Evolutionary conservation across 1,140 invertebrate species (phyloP).

Genomic region (Triops cancriformis): DNA sequence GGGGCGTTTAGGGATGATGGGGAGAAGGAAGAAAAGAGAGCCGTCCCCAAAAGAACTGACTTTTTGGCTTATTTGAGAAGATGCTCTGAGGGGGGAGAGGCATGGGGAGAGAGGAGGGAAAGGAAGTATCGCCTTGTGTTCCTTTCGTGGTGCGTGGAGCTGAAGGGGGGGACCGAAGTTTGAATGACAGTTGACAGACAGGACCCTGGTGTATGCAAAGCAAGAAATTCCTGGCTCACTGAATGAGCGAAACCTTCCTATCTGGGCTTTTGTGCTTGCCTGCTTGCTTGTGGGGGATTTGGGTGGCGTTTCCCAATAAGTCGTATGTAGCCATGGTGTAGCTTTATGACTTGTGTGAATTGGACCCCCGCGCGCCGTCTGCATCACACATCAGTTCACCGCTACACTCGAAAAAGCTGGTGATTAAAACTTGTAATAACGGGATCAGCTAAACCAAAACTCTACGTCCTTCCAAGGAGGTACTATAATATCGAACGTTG

Average conservation of each 20-base stretch:
- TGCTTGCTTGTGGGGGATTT: not conserved
- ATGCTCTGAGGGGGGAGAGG: not conserved
- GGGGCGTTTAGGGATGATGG: slow-evolving; percentile 1
- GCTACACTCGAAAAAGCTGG: not conserved
- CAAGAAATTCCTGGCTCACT: slow-evolving; percentile 10
- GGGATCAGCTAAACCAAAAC: not conserved
- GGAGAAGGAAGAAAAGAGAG: slow-evolving; percentile 9
- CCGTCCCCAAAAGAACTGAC: not conserved
- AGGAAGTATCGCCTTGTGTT: slow-evolving; percentile 10
- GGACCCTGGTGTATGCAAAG: slow-evolving; percentile 9
- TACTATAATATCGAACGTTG: not conserved
- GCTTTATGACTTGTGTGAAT: slow-evolving; percentile 10
- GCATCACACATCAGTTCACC: slow-evolving; percentile 2
- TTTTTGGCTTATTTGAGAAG: slow-evolving; percentile 14
- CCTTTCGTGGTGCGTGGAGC: slow-evolving; percentile 11
- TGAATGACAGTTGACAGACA: slow-evolving; percentile 6
- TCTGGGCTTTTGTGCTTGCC: not conserved
- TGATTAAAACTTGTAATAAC: slow-evolving; percentile 11
- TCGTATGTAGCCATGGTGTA: not conserved
- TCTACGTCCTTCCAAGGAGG: not conserved
- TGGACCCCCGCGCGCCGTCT: not conserved
- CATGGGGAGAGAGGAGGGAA: not conserved
- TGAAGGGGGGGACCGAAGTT: not conserved
- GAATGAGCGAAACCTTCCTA: slow-evolving; percentile 1
- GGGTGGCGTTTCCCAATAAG: not conserved